Percentiles rank a stretch among this genome's conserved stretches.
These are phyloP conservation scores for Hesperia comma DNA, from an alignment of 2,888 invertebrate species.

Conservation along the genomic window DNA sequence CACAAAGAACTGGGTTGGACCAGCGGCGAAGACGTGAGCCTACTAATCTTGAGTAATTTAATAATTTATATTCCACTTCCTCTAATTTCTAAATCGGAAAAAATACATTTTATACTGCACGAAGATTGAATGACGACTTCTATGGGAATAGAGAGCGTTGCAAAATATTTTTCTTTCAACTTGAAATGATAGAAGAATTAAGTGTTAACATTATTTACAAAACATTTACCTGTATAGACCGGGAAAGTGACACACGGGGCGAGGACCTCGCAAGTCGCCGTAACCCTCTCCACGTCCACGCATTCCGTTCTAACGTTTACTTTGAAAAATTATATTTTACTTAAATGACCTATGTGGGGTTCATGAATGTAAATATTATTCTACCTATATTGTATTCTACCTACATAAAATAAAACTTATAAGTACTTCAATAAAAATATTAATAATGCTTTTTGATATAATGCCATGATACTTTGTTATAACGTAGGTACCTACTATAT, in stretches of 20 bases:
- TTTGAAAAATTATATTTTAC: neutral
- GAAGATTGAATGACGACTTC: neutral
- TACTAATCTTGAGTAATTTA: slow-evolving; percentile 7
- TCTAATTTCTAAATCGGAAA: slow-evolving; percentile 34
- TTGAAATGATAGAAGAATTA: too few species aligned
- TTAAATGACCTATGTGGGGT: neutral
- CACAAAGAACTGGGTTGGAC: slow-evolving; percentile 50
- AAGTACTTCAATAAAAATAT: too few species aligned
- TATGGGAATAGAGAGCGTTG: too few species aligned
- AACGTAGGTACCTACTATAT: too few species aligned
- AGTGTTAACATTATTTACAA: too few species aligned
- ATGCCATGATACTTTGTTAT: too few species aligned
- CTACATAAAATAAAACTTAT: too few species aligned
- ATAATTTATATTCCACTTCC: slow-evolving; percentile 17
- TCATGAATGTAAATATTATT: too few species aligned
- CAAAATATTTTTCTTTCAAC: too few species aligned
- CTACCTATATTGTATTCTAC: too few species aligned
- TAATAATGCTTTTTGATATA: too few species aligned
- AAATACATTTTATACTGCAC: neutral
- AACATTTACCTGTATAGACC: neutral
- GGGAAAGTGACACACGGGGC: neutral
- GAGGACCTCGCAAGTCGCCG: neutral
- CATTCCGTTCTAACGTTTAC: neutral
- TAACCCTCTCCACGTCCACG: neutral
- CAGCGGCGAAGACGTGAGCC: slow-evolving; percentile 10